A percentile compares a stretch with the other conserved stretches of the same genome.
Conservation (phyloP, 1,140 invertebrate species). For the Drosophila sp. region DNA sequence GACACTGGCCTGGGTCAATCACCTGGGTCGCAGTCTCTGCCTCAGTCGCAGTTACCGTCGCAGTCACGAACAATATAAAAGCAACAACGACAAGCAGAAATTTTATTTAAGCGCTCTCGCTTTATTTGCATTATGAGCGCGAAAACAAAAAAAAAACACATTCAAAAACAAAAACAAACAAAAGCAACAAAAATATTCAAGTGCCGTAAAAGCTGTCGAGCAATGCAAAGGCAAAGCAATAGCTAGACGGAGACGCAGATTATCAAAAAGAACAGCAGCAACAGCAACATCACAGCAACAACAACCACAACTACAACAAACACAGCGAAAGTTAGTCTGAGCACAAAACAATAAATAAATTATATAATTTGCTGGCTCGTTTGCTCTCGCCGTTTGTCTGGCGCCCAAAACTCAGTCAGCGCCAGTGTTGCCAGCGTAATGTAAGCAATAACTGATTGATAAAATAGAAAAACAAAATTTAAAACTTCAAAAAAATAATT, state of each 20-base stretch:
- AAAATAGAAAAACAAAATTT: too few species aligned
- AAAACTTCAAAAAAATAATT: too few species aligned
- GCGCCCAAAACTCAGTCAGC: conserved; percentile 6
- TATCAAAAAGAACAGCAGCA: conserved; percentile 38
- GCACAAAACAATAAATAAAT: conserved; percentile 70
- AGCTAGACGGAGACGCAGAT: conserved; percentile 64
- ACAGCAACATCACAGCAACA: conserved; percentile 5
- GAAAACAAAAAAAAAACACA: conserved; percentile 39
- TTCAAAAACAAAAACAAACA: conserved; percentile 31
- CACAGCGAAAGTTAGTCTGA: conserved; percentile 28
- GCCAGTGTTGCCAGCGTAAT: too few species aligned
- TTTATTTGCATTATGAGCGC: conserved; percentile 68
- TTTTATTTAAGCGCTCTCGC: conserved; percentile 42
- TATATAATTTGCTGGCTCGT: conserved; percentile 71
- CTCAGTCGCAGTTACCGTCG: conserved; percentile 56
- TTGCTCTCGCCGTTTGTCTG: conserved; percentile 24
- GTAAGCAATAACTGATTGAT: too few species aligned
- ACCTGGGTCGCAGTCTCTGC: conserved; percentile 64
- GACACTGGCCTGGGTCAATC: conserved; percentile 69
- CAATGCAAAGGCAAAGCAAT: conserved; percentile 55
- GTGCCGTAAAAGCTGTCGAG: conserved; percentile 52
- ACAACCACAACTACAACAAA: conserved; percentile 27
- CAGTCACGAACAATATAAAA: conserved; percentile 49
- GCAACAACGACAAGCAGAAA: conserved; percentile 52
- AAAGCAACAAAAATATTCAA: conserved; percentile 15